Evolutionary conservation across 2,113 vertebrate genomes (phyloP).

Genomic region (Marmota flaviventris): DNA sequence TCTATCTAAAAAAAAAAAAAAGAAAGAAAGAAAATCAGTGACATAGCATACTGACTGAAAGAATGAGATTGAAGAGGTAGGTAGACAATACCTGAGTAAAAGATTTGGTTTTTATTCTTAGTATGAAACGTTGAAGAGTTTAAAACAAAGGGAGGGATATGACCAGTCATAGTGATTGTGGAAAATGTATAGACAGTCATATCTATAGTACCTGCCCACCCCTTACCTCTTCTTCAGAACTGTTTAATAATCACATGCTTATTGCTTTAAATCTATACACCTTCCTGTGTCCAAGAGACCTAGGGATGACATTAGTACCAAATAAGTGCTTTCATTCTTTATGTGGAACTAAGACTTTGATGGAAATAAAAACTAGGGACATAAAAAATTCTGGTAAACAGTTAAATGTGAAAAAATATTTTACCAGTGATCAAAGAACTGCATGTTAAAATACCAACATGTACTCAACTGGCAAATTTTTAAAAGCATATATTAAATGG

Average conservation of each 20-base stretch:
- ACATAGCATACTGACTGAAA: background rate
- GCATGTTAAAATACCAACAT: slow-evolving; percentile 2
- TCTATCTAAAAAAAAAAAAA: background rate
- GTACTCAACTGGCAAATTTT: background rate
- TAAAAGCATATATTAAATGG: no score
- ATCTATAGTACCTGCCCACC: background rate
- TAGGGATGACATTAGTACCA: background rate
- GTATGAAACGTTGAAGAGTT: background rate
- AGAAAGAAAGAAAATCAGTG: background rate
- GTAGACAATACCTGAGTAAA: background rate
- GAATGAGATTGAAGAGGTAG: background rate
- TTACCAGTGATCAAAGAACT: slow-evolving; percentile 18
- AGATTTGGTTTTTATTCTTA: background rate
- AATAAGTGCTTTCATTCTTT: background rate
- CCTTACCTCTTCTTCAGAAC: background rate
- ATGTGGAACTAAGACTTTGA: slow-evolving; percentile 7
- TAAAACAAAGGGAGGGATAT: background rate
- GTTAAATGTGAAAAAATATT: slow-evolving; percentile 32
- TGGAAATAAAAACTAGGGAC: background rate
- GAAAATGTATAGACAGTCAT: background rate
- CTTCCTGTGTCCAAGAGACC: background rate
- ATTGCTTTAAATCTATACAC: background rate
- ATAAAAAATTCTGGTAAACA: background rate
- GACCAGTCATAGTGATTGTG: background rate
- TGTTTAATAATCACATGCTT: background rate